Conservation (phyloP, 2,888 invertebrate species). For the Hedya salicella region DNA sequence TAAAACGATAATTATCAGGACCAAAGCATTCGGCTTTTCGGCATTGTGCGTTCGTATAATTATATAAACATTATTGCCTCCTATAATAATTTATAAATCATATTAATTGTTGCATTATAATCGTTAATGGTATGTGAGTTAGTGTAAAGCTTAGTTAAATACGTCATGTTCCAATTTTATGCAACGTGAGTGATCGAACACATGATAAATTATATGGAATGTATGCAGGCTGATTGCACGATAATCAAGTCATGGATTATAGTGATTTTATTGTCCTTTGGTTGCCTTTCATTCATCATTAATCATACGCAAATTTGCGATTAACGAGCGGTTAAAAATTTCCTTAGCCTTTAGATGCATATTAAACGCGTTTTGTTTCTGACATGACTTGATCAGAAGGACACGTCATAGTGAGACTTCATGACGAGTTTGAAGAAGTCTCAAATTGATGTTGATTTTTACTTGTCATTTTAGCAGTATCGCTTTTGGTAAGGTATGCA, state of each 20-base stretch:
- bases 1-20: conserved; percentile 28
- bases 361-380: too few relatives aligned
- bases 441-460: too few relatives aligned
- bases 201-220: conserved; percentile 7
- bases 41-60: conserved; percentile 2
- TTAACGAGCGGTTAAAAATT: too few relatives aligned
- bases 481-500: too few relatives aligned
- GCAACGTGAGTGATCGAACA: conserved; percentile 13
- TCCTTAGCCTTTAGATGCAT: too few relatives aligned
- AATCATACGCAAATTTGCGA: too few relatives aligned
- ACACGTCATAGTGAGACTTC: too few relatives aligned
- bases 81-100: conserved; percentile 31
- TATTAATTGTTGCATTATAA: conserved; percentile 42
- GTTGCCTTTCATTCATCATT: conserved; percentile 5
- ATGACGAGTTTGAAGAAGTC: too few relatives aligned
- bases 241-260: conserved; percentile 1
- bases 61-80: conserved; percentile 9
- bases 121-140: conserved; percentile 34
- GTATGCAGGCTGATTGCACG: conserved; percentile 17
- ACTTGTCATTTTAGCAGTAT: too few relatives aligned
- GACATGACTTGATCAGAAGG: too few relatives aligned
- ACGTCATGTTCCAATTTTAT: conserved; percentile 32
- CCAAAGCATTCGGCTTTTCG: conserved; percentile 29
- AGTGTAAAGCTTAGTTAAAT: conserved; percentile 32
- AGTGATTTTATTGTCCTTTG: conserved; percentile 19